Evolutionary conservation across 2,888 invertebrate genomes (phyloP), one percentile per base, ranked within the genome.

Genomic region (Tribolium freemani): DNA sequence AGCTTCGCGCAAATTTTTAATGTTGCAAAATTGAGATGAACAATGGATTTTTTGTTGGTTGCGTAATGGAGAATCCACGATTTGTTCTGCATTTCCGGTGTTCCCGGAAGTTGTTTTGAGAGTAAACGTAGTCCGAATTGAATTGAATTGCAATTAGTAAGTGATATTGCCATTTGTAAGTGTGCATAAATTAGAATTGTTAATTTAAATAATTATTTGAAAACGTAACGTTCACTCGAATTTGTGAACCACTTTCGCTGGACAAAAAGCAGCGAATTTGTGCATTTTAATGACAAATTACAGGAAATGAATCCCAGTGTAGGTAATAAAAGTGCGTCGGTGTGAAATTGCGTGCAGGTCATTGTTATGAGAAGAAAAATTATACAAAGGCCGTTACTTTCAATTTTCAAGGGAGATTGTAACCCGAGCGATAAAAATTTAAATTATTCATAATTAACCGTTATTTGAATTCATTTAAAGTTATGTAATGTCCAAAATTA

Each of bases 321-420:
- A n/a, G n/a, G n/a, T n/a, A 58, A 5, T n/a, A 5, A 3, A 1
- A 5, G 20, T 51, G 51, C 51, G 51, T 51, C 30, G 26, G 54
- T 54, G 54, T 54, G 30, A 54, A 30, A 54, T 30, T 10, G 54
- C 30, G 30, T 54, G 54, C 54, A 45, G 13, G 13, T 9, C 26
- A 13, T 46, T 21, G n/a, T 44, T 44, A 21, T 10, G 13, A 44
- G 53, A 53, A 51, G 38, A 51, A 63, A 63, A 66, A 45, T 13
- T 51, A 20, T 30, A 66, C 48, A 57, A 57, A 67, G 67, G 68
- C 53, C 68, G 20, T 50, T 58, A 50, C 71, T 71, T 71, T 71
- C 71, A 45, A 54, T 64, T 71, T 71, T 66, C 71, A 71, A 71
- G 57, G 71, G 63, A 61, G 45, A 60, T 61, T 11, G 69, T 48